phyloP scores from a whole-genome alignment of 2,113 vertebrate species.

The Rhizomys pruinosus region DNA sequence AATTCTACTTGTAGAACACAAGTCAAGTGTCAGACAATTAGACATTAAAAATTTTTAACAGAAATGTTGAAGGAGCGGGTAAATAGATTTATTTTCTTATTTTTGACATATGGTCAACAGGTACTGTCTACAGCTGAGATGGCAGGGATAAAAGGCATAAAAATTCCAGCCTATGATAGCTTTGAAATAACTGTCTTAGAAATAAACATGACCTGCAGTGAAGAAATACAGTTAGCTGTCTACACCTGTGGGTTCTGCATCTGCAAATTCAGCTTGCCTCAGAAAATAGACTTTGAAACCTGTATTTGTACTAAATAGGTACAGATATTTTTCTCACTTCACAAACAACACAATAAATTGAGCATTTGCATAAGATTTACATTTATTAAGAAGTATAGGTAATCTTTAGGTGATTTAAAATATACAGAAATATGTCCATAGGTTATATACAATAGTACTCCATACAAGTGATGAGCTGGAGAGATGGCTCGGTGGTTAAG shows the following conservation, averaged over 20 bases:
- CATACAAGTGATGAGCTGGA: too few species aligned
- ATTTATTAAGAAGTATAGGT: too few species aligned
- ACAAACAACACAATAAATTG: too few species aligned
- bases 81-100: neutral
- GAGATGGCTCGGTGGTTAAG: too few species aligned
- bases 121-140: neutral
- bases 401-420: too few species aligned
- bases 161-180: neutral
- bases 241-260: neutral
- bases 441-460: too few species aligned
- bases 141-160: conserved; percentile 16
- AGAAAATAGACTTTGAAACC: too few species aligned
- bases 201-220: neutral
- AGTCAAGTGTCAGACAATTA: neutral
- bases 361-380: too few species aligned
- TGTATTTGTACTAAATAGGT: too few species aligned
- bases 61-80: neutral
- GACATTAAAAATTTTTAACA: conserved; percentile 24
- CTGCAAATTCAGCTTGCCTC: neutral
- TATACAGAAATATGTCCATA: too few species aligned
- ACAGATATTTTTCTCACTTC: too few species aligned
- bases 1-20: conserved; percentile 24
- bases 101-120: conserved; percentile 6
- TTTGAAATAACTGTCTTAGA: conserved; percentile 9
- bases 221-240: neutral